phyloP scores from a whole-genome alignment of 2,888 invertebrate genomes.

The Halocaridina rubra region DNA sequence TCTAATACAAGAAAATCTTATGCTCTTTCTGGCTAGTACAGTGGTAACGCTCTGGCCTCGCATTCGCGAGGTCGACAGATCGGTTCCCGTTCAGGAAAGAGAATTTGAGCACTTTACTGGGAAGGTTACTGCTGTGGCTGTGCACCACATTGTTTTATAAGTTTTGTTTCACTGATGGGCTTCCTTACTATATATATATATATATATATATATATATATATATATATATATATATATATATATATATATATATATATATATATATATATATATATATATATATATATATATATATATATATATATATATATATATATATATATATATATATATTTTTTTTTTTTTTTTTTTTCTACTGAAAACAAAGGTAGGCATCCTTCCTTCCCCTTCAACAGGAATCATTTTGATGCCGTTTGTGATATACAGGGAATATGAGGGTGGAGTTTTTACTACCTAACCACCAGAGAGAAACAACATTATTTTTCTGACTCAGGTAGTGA shows the following conservation, averaged over 20 bases:
- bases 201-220: not conserved
- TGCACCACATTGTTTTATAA: too few relatives aligned
- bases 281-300: slow-evolving; percentile 10
- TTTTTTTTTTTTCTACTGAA: slow-evolving; percentile 64
- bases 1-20: too few relatives aligned
- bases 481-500: not conserved
- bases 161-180: too few relatives aligned
- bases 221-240: not conserved
- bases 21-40: too few relatives aligned
- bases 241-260: not conserved
- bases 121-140: too few relatives aligned
- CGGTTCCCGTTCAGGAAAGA: too few relatives aligned
- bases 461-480: not conserved
- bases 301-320: slow-evolving; percentile 27
- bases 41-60: too few relatives aligned
- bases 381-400: not conserved
- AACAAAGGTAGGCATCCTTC: not conserved
- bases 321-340: slow-evolving; percentile 59
- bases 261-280: slow-evolving; percentile 7
- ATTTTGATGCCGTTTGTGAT: too few relatives aligned
- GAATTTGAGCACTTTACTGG: too few relatives aligned
- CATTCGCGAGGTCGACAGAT: too few relatives aligned
- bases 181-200: too few relatives aligned
- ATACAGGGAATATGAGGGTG: too few relatives aligned
- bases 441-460: not conserved